These are phyloP conservation scores for Onthophagus taurus DNA, from an alignment of 1,140 invertebrate genomes.

Conservation along the genomic window DNA sequence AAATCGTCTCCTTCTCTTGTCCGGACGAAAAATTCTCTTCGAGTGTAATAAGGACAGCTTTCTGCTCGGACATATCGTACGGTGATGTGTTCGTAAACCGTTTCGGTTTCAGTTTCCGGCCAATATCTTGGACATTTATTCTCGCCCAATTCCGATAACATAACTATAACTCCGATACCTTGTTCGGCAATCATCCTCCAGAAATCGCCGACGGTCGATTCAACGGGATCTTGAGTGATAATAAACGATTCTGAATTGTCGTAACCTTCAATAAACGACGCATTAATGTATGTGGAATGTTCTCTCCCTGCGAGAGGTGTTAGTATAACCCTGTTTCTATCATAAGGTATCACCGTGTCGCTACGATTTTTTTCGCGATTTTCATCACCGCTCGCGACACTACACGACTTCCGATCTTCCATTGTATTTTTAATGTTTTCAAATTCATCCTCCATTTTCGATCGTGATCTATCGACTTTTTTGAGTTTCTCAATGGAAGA, in stretches of 20 bases:
- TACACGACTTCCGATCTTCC: conserved; percentile 72
- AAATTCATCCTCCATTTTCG: conserved; percentile 73
- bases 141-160: conserved; percentile 79
- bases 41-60: conserved; percentile 77
- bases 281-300: conserved; percentile 94
- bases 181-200: conserved; percentile 96
- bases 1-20: conserved; percentile 69
- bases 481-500: conserved; percentile 59
- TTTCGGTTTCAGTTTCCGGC: conserved; percentile 83
- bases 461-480: conserved; percentile 52
- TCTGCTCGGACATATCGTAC: conserved; percentile 81
- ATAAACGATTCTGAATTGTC: conserved; percentile 90
- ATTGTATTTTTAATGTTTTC: conserved; percentile 75
- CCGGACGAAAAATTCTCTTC: conserved; percentile 70
- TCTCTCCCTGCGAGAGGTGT: conserved; percentile 72
- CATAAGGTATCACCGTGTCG: conserved; percentile 81
- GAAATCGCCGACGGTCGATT: conserved; percentile 82
- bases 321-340: conserved; percentile 80
- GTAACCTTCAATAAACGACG: conserved; percentile 93
- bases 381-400: conserved; percentile 72
- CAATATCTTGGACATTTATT: conserved; percentile 83
- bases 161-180: conserved; percentile 81
- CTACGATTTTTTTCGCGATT: conserved; percentile 82
- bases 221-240: conserved; percentile 90
- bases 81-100: conserved; percentile 69